Evolutionary conservation across 2,888 invertebrate genomes (phyloP).

Genomic region (Orthonevra nobilis): DNA sequence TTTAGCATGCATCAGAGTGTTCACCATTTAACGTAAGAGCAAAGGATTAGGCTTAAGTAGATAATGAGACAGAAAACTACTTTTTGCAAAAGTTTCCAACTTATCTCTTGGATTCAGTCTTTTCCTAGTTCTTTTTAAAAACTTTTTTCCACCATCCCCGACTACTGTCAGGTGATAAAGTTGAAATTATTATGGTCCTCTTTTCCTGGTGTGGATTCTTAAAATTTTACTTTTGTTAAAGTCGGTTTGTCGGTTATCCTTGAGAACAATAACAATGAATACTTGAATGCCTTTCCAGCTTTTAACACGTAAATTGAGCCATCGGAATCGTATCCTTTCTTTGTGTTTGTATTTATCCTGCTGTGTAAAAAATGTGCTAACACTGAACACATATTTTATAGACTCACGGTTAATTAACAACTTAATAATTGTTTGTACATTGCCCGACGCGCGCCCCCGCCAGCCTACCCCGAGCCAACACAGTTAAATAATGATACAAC

Average conservation of each 20-base stretch:
- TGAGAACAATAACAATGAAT: too few species aligned
- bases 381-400: slow-evolving; percentile 23
- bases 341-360: too few species aligned
- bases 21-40: slow-evolving; percentile 40
- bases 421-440: slow-evolving; percentile 57
- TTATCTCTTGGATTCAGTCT: slow-evolving; percentile 41
- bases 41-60: slow-evolving; percentile 65
- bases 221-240: too few species aligned
- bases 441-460: too few species aligned
- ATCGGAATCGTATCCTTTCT: too few species aligned
- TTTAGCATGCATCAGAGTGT: slow-evolving; percentile 65
- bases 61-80: slow-evolving; percentile 69
- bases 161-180: slow-evolving; percentile 53
- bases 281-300: too few species aligned
- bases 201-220: too few species aligned
- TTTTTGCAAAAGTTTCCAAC: slow-evolving; percentile 58
- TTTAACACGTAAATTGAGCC: too few species aligned
- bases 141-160: background rate
- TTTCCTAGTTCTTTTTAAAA: background rate
- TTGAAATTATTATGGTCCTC: slow-evolving; percentile 46
- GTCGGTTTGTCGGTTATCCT: too few species aligned
- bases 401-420: slow-evolving; percentile 61
- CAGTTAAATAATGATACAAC: slow-evolving; percentile 68
- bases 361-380: too few species aligned
- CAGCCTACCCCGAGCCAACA: slow-evolving; percentile 64